A percentile compares a stretch with the other conserved stretches of the same genome.
Conservation (phyloP, 2,113 vertebrate genomes). For the Melanerpes formicivorus region DNA sequence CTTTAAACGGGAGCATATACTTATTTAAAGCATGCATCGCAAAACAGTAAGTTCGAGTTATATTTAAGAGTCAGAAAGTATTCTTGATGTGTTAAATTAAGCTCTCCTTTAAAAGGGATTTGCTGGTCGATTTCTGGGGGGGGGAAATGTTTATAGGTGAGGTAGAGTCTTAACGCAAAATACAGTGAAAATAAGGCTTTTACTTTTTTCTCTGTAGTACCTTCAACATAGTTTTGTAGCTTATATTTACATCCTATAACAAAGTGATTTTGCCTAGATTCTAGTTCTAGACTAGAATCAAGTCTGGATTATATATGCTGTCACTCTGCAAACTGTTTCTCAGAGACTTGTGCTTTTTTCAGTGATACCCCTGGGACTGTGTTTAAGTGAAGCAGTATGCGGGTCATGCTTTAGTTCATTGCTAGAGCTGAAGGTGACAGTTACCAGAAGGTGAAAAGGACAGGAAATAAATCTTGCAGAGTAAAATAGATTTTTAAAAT, state of each 20-base stretch:
- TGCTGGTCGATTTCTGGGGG: neutral
- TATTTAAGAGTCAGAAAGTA: neutral
- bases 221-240: neutral
- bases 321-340: neutral
- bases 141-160: neutral
- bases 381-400: fast-evolving
- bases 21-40: neutral
- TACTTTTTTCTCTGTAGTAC: neutral
- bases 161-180: neutral
- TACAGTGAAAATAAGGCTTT: neutral
- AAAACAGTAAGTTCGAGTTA: neutral
- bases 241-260: neutral
- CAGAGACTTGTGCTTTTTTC: neutral
- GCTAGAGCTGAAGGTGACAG: neutral
- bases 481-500: neutral
- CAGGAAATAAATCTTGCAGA: neutral
- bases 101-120: neutral
- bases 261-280: neutral
- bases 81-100: neutral
- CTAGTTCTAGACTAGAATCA: neutral
- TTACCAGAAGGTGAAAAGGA: neutral
- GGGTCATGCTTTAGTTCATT: neutral
- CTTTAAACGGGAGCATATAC: fast-evolving
- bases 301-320: neutral
- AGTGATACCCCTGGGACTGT: neutral